Evolutionary conservation across 1,140 invertebrate species (phyloP), one percentile per base, ranked within the genome.

Genomic region (Neoseiulus cucumeris): DNA sequence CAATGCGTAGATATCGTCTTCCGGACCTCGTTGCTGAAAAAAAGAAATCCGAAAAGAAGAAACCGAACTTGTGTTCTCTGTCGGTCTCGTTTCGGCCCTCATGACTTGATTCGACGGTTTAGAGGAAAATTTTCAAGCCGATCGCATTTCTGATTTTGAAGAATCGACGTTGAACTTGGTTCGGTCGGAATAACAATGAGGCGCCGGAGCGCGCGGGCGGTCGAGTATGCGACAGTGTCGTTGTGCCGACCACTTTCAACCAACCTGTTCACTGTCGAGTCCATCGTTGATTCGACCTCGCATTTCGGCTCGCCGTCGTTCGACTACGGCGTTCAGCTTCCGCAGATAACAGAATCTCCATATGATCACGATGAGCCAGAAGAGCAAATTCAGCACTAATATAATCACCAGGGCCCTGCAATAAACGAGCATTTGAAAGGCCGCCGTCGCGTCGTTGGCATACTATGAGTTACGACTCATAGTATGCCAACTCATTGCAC

Each of bases 371-470:
- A 59, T 25, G 14, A 59, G 51, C 51, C 51, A 59, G 9, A 59
- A 59, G 1, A 59, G 51, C 9, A 59, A 33, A 25, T 59, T 59
- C 22, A 59, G 33, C 17, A 59, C 51, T 33, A 59, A 9, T 29
- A 59, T 59, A 2, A 59, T 59, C 17, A 59, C 51, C 51, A 59
- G 22, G 51, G 51, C 51, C 51, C 51, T 59, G 51, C 17, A 59
- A 59, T 29, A 59, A 14, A 39, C 9, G 4, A 39, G 33, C 33
- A 39, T 39, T 39, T 39, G 33, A 39, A 39, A 39, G 33, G 4
- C 33, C 33, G 33, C 33, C 33, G n/a, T n/a, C n/a, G n/a, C n/a
- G n/a, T n/a, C n/a, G n/a, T n/a, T n/a, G n/a, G n/a, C n/a, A n/a
- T n/a, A n/a, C n/a, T n/a, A n/a, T n/a, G n/a, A n/a, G n/a, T n/a